phyloP scores from a whole-genome alignment of 2,888 invertebrate species.

The Phlogophora meticulosa region DNA sequence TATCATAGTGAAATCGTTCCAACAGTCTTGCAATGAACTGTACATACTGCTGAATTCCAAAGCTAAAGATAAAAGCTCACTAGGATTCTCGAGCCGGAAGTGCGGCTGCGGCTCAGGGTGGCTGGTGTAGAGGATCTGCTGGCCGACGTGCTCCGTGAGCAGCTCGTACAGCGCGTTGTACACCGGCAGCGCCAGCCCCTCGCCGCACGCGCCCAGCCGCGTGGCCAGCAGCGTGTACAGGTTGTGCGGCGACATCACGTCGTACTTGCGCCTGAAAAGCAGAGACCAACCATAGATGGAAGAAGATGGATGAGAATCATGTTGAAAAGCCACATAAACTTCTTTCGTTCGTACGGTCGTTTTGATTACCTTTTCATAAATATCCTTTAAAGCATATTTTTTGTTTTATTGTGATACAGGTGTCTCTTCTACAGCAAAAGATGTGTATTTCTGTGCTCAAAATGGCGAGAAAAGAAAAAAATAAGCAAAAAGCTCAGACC shows the following conservation, averaged over 20 bases:
- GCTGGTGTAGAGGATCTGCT: slow-evolving; percentile 97
- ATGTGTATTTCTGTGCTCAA: too few relatives aligned
- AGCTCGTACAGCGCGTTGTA: slow-evolving; percentile 99
- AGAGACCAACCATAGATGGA: slow-evolving; percentile 32
- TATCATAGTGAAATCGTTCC: too few relatives aligned
- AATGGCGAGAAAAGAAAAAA: too few relatives aligned
- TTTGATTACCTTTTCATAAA: background rate
- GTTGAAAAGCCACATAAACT: too few relatives aligned
- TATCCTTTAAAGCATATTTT: too few relatives aligned
- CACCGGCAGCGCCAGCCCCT: slow-evolving; percentile 97
- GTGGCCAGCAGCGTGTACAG: slow-evolving; percentile 99
- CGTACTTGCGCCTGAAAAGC: slow-evolving; percentile 97
- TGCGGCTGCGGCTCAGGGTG: slow-evolving; percentile 99
- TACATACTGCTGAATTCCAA: too few relatives aligned
- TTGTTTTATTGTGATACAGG: too few relatives aligned
- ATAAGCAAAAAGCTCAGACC: too few relatives aligned
- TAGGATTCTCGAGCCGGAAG: slow-evolving; percentile 98
- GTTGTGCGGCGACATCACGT: slow-evolving; percentile 99
- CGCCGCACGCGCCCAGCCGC: slow-evolving; percentile 93
- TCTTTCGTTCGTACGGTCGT: too few relatives aligned
- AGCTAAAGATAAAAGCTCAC: slow-evolving; percentile 89
- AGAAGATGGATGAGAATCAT: slow-evolving; percentile 1
- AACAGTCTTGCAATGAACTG: too few relatives aligned
- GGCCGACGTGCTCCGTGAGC: slow-evolving; percentile 99
- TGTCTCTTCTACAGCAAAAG: too few relatives aligned